Conservation (phyloP, 2,888 invertebrate genomes). For the Oscheius sp. region DNA sequence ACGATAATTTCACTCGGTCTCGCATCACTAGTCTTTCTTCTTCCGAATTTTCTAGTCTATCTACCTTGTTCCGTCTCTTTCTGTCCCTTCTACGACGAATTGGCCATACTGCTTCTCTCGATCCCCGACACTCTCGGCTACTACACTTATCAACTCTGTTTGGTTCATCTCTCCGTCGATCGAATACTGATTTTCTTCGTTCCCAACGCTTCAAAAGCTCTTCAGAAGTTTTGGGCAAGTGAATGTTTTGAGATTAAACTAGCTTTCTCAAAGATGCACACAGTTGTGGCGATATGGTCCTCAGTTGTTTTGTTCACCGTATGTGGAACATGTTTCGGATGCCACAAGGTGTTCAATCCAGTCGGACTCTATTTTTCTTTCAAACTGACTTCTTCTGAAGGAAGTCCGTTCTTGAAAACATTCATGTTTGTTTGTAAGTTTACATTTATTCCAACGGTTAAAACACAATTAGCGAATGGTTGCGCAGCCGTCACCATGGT, state of each 20-base stretch:
- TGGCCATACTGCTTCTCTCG: background rate
- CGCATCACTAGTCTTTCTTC: background rate
- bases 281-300: background rate
- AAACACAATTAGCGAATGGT: background rate
- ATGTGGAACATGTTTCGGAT: background rate
- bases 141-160: background rate
- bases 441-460: background rate
- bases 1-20: background rate
- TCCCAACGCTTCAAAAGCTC: background rate
- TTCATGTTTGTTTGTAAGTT: background rate
- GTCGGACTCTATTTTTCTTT: background rate
- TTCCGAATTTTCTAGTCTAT: constrained; percentile 17
- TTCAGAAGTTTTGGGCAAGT: background rate
- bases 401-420: background rate
- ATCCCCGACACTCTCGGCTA: constrained; percentile 18
- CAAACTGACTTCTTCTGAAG: background rate
- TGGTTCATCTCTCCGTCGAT: constrained; percentile 14
- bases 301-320: background rate
- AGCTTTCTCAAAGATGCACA: background rate
- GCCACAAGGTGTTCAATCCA: background rate
- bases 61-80: constrained; percentile 1
- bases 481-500: background rate
- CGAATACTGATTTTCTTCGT: background rate
- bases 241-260: background rate
- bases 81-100: constrained; percentile 5